These are phyloP conservation scores for Xanthorhoe designata DNA, from an alignment of 2,888 invertebrate genomes.

Conservation along the genomic window DNA sequence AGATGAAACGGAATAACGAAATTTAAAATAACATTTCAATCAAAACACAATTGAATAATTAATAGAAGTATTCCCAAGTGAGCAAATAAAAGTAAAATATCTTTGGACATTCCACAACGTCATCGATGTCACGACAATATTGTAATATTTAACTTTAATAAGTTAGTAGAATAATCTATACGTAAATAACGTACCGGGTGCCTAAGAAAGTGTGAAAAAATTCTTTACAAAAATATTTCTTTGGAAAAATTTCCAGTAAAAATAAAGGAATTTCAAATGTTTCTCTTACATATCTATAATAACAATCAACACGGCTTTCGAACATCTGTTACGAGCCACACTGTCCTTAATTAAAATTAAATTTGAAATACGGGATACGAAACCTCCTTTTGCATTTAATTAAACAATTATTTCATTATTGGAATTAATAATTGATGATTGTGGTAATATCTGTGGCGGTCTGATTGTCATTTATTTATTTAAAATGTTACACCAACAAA, in stretches of 20 bases:
- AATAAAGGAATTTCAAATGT: background rate
- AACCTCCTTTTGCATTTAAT: constrained; percentile 64
- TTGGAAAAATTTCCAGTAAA: background rate
- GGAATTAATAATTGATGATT: constrained; percentile 28
- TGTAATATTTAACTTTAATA: no score
- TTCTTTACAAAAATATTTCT: background rate
- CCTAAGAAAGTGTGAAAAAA: no score
- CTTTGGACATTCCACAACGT: no score
- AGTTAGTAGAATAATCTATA: no score
- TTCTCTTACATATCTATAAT: constrained; percentile 20
- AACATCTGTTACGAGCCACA: constrained; percentile 68
- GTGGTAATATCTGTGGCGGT: background rate
- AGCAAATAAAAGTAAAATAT: no score
- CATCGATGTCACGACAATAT: no score
- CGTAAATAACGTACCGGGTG: no score
- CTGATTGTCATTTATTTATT: background rate
- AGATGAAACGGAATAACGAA: no score
- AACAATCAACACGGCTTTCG: constrained; percentile 58
- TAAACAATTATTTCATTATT: constrained; percentile 56
- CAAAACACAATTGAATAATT: no score
- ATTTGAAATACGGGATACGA: constrained; percentile 70
- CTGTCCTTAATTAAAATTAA: constrained; percentile 73
- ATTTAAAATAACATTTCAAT: no score
- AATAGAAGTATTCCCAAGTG: no score
- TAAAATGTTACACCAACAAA: no score